These are phyloP conservation scores for Melanotaenia maccullochi DNA, from an alignment of 2,797 vertebrate genomes.

Conservation along the genomic window DNA sequence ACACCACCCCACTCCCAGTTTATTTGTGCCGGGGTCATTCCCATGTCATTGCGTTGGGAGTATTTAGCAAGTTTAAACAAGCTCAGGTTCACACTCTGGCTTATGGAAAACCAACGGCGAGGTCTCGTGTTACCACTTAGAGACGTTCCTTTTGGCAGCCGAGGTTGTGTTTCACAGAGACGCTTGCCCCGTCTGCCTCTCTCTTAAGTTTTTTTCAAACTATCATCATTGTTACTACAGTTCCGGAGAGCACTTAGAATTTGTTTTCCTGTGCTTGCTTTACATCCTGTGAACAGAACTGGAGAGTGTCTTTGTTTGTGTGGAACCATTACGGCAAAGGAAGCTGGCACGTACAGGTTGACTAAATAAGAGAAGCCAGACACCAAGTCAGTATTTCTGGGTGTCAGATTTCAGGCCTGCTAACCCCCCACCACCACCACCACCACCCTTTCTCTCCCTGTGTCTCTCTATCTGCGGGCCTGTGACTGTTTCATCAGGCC, in stretches of 20 bases:
- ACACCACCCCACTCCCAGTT: conserved; percentile 55
- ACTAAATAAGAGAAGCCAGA: conserved; percentile 81
- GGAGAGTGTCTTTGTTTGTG: conserved; percentile 72
- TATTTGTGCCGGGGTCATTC: conserved; percentile 72
- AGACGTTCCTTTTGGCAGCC: conserved; percentile 47
- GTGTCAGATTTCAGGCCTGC: conserved; percentile 80
- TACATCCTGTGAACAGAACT: conserved; percentile 70
- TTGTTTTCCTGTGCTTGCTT: conserved; percentile 65
- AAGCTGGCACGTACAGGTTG: conserved; percentile 80
- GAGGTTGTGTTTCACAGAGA: conserved; percentile 61
- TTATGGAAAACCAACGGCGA: conserved; percentile 45
- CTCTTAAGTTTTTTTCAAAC: conserved; percentile 37
- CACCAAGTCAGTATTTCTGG: conserved; percentile 78
- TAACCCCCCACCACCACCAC: conserved; percentile 41
- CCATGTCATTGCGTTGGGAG: conserved; percentile 66
- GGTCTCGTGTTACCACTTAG: conserved; percentile 63
- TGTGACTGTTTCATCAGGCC: conserved; percentile 71
- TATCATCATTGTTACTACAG: conserved; percentile 64
- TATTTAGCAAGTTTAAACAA: conserved; percentile 80
- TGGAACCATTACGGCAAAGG: conserved; percentile 71
- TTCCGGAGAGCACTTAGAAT: conserved; percentile 66
- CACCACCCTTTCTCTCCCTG: conserved; percentile 15
- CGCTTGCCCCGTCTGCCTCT: conserved; percentile 44
- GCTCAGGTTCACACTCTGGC: conserved; percentile 63
- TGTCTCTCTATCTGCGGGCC: conserved; percentile 49